Conservation (phyloP, 1,140 invertebrate species). For the Odontomachus brunneus region DNA sequence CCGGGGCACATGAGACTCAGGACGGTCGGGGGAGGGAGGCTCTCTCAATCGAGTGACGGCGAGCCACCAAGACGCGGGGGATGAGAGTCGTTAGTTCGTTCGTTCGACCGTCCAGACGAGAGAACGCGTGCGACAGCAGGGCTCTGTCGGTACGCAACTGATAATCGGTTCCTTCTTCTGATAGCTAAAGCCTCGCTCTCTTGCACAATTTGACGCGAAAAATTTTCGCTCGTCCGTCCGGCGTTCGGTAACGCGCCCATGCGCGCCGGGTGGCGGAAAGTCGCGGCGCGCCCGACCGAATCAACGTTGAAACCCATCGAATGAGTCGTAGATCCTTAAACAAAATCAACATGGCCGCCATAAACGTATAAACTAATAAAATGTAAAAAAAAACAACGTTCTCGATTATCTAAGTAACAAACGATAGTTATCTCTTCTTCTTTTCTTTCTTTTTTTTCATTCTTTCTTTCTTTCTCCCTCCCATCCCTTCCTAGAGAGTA, state of each 20-base stretch:
- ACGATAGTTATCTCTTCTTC: conserved; percentile 82
- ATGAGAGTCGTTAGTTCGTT: conserved; percentile 1
- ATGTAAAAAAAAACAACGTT: conserved; percentile 86
- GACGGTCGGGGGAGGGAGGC: not conserved
- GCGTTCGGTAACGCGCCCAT: conserved; percentile 1
- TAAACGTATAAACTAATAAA: conserved; percentile 86
- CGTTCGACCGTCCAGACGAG: not conserved
- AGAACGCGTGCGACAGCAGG: not conserved
- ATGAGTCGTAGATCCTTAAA: conserved; percentile 81
- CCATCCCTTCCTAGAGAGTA: conserved; percentile 67
- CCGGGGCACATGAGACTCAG: not conserved
- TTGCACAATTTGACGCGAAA: conserved; percentile 15
- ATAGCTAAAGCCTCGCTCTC: conserved; percentile 10
- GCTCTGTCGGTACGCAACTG: conserved; percentile 8
- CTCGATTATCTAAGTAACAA: conserved; percentile 86
- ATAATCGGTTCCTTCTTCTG: conserved; percentile 15
- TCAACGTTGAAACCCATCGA: conserved; percentile 76
- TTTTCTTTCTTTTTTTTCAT: not conserved
- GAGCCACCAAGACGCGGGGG: not conserved
- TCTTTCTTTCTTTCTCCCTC: conserved; percentile 17
- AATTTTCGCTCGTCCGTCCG: conserved; percentile 19
- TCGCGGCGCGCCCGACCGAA: conserved; percentile 64
- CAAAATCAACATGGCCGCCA: conserved; percentile 85
- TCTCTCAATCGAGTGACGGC: conserved; percentile 23
- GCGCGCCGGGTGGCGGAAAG: conserved; percentile 42